These are phyloP conservation scores for Matsumurasca onukii DNA, from an alignment of 1,140 invertebrate species.

Conservation along the genomic window DNA sequence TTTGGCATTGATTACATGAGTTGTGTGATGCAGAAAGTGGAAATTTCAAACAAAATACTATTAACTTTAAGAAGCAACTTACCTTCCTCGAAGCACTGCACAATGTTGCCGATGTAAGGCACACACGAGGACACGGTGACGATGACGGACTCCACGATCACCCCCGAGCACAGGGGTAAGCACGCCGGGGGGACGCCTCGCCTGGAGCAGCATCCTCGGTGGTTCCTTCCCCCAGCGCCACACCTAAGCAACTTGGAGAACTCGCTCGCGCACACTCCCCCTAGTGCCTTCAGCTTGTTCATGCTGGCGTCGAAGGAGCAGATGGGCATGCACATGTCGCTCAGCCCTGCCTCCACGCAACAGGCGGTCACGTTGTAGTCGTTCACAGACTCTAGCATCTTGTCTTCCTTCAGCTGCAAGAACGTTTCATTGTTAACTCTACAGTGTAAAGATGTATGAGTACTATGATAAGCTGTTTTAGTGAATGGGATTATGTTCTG, in stretches of 20 bases:
- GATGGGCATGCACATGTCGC: constrained; percentile 72
- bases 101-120: constrained; percentile 78
- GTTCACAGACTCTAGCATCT: constrained; percentile 52
- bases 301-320: constrained; percentile 80
- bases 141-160: constrained; percentile 53
- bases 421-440: no score
- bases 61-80: constrained; percentile 21
- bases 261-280: constrained; percentile 61
- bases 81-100: constrained; percentile 85
- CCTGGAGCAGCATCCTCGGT: constrained; percentile 68
- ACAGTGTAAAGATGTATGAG: no score
- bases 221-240: constrained; percentile 72
- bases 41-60: no score
- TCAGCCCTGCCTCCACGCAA: constrained; percentile 68
- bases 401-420: constrained; percentile 55
- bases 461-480: no score
- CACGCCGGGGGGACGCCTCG: constrained; percentile 71
- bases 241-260: constrained; percentile 66
- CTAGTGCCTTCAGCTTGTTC: constrained; percentile 68
- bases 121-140: constrained; percentile 63
- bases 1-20: no score
- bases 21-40: no score
- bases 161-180: constrained; percentile 71
- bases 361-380: constrained; percentile 76
- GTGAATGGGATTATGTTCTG: no score